Conservation (phyloP, 2,797 vertebrate genomes). For the Phrynocephalus vlangalii region DNA sequence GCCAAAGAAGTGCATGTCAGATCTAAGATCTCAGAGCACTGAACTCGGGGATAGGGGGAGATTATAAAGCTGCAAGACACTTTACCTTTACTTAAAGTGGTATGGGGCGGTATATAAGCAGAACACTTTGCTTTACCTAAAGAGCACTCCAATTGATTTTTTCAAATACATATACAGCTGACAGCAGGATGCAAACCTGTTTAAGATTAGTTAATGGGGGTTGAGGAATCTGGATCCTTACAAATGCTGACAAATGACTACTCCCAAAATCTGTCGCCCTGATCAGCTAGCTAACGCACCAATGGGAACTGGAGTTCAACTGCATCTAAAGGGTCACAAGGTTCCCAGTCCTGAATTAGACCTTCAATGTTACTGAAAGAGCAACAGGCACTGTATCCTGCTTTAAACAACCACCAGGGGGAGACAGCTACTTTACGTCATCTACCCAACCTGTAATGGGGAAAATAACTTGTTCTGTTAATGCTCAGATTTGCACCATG, state of each 20-base stretch:
- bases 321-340: neutral
- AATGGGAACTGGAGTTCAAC: neutral
- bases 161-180: constrained; percentile 49
- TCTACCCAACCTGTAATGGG: neutral
- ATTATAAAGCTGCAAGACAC: constrained; percentile 53
- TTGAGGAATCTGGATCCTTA: neutral
- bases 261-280: neutral
- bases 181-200: constrained; percentile 55
- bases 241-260: neutral
- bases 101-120: too few relatives aligned
- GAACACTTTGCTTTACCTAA: constrained; percentile 54
- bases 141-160: constrained; percentile 66
- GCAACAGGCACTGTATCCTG: constrained; percentile 9
- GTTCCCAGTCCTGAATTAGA: constrained; percentile 24
- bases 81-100: too few relatives aligned
- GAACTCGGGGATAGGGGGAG: constrained; percentile 54
- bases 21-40: constrained; percentile 68
- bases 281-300: neutral
- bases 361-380: constrained; percentile 38
- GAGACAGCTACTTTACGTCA: neutral
- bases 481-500: neutral
- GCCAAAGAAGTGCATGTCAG: constrained; percentile 61
- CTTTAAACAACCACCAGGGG: neutral
- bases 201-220: constrained; percentile 60
- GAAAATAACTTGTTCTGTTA: constrained; percentile 15